Conservation (phyloP, 2,113 vertebrate species). For the Festucalex cinctus region DNA sequence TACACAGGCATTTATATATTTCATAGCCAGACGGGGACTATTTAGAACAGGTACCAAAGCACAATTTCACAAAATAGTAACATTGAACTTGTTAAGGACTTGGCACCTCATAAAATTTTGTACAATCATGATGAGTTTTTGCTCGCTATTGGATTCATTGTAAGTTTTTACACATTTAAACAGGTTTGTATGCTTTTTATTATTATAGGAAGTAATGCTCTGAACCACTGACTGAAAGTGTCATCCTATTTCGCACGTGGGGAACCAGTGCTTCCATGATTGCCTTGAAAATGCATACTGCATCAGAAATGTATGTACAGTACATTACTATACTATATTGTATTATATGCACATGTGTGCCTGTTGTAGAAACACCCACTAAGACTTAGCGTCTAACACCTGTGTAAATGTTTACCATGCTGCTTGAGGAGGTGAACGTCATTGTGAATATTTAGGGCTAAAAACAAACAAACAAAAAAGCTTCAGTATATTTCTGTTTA, state of each 20-base stretch:
- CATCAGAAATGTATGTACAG: neutral
- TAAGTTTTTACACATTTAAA: neutral
- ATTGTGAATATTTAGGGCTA: conserved; percentile 41
- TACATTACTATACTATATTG: neutral
- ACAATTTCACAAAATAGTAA: conserved; percentile 2
- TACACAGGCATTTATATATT: neutral
- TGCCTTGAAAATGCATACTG: neutral
- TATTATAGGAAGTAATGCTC: neutral
- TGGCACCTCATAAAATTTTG: neutral
- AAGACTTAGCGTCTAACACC: conserved; percentile 52
- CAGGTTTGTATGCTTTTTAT: neutral
- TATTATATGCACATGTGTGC: neutral
- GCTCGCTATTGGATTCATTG: neutral
- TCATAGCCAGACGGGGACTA: neutral
- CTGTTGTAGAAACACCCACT: conserved; percentile 38
- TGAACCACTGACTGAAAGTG: neutral
- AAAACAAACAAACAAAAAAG: conserved; percentile 30
- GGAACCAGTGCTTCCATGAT: neutral
- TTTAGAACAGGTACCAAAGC: conserved; percentile 14
- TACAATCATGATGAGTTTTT: neutral
- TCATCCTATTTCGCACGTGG: neutral
- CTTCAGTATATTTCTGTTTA: conserved; percentile 23
- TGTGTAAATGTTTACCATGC: conserved; percentile 62
- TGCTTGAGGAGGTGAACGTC: conserved; percentile 45
- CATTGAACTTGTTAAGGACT: neutral